Percentiles rank a stretch among this genome's conserved stretches.
These are phyloP conservation scores for Pterocles gutturalis DNA, from an alignment of 2,113 vertebrate species.

Conservation along the genomic window DNA sequence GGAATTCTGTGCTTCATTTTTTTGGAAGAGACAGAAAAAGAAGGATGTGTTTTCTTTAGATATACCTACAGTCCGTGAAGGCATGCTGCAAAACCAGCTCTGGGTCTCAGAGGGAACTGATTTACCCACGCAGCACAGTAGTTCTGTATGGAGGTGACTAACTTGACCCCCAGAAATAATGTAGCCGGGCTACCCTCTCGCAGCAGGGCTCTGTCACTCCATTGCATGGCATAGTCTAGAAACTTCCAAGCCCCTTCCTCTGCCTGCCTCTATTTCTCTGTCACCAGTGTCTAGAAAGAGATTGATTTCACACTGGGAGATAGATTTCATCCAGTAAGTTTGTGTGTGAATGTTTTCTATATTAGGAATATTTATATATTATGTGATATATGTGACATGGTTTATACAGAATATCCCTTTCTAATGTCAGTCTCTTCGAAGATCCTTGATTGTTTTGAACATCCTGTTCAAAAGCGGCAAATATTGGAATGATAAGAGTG, in stretches of 20 bases:
- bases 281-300: background rate
- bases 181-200: background rate
- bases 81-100: background rate
- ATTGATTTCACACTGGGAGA: background rate
- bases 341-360: background rate
- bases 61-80: accelerated
- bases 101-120: background rate
- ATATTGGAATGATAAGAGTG: background rate
- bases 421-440: background rate
- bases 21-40: background rate
- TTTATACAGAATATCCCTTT: background rate
- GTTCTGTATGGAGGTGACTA: background rate
- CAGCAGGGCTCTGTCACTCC: background rate
- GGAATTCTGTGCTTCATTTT: background rate
- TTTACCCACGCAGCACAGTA: background rate
- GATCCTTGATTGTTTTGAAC: background rate
- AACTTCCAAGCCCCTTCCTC: background rate
- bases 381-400: background rate
- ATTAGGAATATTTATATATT: background rate
- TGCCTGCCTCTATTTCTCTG: background rate
- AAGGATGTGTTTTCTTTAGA: background rate
- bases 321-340: background rate
- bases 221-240: background rate
- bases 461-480: background rate
- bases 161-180: background rate